phyloP scores from a whole-genome alignment of 1,140 invertebrate genomes.

The Calycopis cecrops region DNA sequence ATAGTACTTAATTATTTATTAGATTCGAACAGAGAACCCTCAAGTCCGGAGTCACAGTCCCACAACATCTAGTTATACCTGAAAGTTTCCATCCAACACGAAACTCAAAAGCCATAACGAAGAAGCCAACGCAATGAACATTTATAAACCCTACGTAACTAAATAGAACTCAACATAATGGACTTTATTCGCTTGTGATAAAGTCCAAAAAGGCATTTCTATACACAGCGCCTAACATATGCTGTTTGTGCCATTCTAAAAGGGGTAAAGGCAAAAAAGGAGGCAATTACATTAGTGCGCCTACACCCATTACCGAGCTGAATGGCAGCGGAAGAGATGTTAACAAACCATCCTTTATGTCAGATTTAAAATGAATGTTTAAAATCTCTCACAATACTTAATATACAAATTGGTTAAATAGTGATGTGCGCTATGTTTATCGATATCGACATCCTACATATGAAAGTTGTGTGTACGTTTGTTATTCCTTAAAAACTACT shows the following conservation, averaged over 20 bases:
- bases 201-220: neutral
- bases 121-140: neutral
- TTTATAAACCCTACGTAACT: neutral
- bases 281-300: slow-evolving; percentile 21
- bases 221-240: neutral
- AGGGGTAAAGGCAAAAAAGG: slow-evolving; percentile 18
- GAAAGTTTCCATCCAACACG: neutral
- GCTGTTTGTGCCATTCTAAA: slow-evolving; percentile 10
- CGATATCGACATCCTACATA: neutral
- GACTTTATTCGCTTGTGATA: neutral
- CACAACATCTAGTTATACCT: too few relatives aligned
- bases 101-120: neutral
- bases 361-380: slow-evolving; percentile 9
- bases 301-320: slow-evolving; percentile 10
- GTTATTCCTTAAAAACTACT: too few relatives aligned
- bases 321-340: slow-evolving; percentile 5
- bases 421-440: neutral
- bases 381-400: slow-evolving; percentile 7
- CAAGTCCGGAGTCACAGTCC: too few relatives aligned
- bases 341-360: slow-evolving; percentile 13
- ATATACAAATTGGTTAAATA: slow-evolving; percentile 6
- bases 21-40: too few relatives aligned
- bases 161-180: slow-evolving; percentile 1
- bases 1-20: too few relatives aligned
- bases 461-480: too few relatives aligned